A percentile compares a stretch with the other conserved stretches of the same genome.
These are phyloP conservation scores for Spongilla lacustris DNA, from an alignment of 37 sponge, comb jelly and placozoan species.

Conservation along the genomic window DNA sequence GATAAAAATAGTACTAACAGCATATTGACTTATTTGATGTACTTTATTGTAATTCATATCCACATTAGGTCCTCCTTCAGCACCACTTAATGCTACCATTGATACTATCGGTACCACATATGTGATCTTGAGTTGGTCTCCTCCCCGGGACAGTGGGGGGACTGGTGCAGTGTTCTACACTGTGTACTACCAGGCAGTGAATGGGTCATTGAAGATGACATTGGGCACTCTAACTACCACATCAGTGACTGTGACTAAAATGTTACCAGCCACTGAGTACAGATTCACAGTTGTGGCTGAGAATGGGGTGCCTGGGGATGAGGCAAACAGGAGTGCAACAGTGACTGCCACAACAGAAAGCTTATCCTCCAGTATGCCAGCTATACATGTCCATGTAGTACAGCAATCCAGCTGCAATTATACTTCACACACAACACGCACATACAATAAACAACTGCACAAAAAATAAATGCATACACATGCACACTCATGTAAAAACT, in stretches of 20 bases:
- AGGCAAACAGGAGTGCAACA: neutral
- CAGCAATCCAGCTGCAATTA: no score
- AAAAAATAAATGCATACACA: neutral
- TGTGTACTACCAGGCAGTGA: conserved; percentile 19
- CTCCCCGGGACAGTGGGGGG: conserved; percentile 66
- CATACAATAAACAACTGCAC: neutral
- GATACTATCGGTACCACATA: neutral
- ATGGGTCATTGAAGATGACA: neutral
- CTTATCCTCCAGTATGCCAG: neutral
- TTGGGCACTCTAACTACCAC: neutral
- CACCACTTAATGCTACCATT: neutral
- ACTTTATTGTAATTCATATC: no score
- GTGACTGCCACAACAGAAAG: neutral
- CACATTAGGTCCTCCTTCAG: neutral
- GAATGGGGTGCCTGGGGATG: neutral
- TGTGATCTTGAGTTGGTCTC: neutral
- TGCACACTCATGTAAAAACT: neutral
- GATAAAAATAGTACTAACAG: no score
- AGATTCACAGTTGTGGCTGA: neutral
- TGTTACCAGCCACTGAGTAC: neutral
- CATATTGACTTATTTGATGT: no score
- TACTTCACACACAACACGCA: neutral
- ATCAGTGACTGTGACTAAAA: neutral
- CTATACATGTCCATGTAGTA: no score
- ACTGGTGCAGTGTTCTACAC: conserved; percentile 82